These are phyloP conservation scores for Serrognathus titanus DNA, from an alignment of 2,888 invertebrate species.

Conservation along the genomic window DNA sequence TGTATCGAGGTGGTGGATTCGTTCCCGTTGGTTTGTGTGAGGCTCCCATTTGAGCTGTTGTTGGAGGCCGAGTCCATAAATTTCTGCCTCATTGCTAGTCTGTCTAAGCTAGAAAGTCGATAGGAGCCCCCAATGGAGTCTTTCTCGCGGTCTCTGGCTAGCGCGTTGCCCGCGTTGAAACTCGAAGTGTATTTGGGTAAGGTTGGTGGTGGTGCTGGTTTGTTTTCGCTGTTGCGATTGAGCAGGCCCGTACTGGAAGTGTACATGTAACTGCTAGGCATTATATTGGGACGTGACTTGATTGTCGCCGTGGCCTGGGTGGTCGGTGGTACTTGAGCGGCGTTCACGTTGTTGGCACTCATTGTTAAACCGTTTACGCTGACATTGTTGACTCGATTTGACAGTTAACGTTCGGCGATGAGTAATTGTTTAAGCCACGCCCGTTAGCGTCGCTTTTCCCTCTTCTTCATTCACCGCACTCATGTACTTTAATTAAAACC, in stretches of 20 bases:
- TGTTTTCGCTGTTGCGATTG: conserved; percentile 54
- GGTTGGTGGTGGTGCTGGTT: conserved; percentile 74
- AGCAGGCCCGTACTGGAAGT: conserved; percentile 61
- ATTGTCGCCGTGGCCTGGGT: conserved; percentile 49
- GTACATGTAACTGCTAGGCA: conserved; percentile 62
- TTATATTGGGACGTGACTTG: conserved; percentile 49
- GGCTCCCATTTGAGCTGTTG: conserved; percentile 44
- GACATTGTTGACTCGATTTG: conserved; percentile 25
- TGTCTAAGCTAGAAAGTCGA: conserved; percentile 75
- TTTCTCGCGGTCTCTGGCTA: conserved; percentile 60
- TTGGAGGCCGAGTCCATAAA: conserved; percentile 59
- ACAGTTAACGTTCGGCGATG: conserved; percentile 36
- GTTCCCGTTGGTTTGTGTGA: conserved; percentile 50
- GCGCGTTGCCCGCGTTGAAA: conserved; percentile 68
- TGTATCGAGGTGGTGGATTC: conserved; percentile 64
- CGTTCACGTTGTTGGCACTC: conserved; percentile 49
- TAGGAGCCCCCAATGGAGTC: conserved; percentile 74
- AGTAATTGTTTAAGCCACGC: conserved; percentile 49
- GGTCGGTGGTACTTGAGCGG: conserved; percentile 35
- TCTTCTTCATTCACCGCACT: conserved; percentile 4
- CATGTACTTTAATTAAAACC: conserved; percentile 2
- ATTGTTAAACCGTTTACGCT: conserved; percentile 28
- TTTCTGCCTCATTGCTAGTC: conserved; percentile 77
- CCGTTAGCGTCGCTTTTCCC: conserved; percentile 37
- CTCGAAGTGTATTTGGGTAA: conserved; percentile 76